These are phyloP conservation scores for Tetraneura akinire DNA, from an alignment of 1,140 invertebrate genomes.

Conservation along the genomic window DNA sequence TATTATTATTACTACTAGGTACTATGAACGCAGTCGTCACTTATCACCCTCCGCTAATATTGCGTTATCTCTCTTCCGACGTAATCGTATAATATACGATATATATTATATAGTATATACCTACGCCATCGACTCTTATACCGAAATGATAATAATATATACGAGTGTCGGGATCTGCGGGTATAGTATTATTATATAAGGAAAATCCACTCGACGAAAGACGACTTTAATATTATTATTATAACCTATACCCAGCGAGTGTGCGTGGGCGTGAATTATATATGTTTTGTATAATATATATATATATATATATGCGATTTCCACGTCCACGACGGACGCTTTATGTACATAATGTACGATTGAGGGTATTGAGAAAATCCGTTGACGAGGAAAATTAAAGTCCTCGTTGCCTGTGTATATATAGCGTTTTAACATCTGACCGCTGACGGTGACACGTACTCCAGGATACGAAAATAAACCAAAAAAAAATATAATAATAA, in stretches of 20 bases:
- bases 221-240: background rate
- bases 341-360: background rate
- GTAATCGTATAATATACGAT: no score
- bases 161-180: no score
- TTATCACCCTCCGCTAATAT: no score
- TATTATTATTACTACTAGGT: no score
- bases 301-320: background rate
- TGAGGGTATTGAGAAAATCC: conserved; percentile 44
- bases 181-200: background rate
- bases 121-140: no score
- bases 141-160: no score
- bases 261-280: background rate
- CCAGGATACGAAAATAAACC: conserved; percentile 1
- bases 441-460: conserved; percentile 49
- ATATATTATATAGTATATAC: no score
- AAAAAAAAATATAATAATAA: background rate
- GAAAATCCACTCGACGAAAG: conserved; percentile 37
- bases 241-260: background rate
- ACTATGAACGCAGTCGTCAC: no score
- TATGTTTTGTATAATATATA: background rate
- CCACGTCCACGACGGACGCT: conserved; percentile 10
- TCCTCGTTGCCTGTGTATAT: conserved; percentile 1
- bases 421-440: conserved; percentile 39
- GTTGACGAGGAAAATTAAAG: conserved; percentile 51
- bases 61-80: no score